A percentile compares a stretch with the other conserved stretches of the same genome.
phyloP scores from a whole-genome alignment of 2,113 vertebrate species.

The Lepus timidus region DNA sequence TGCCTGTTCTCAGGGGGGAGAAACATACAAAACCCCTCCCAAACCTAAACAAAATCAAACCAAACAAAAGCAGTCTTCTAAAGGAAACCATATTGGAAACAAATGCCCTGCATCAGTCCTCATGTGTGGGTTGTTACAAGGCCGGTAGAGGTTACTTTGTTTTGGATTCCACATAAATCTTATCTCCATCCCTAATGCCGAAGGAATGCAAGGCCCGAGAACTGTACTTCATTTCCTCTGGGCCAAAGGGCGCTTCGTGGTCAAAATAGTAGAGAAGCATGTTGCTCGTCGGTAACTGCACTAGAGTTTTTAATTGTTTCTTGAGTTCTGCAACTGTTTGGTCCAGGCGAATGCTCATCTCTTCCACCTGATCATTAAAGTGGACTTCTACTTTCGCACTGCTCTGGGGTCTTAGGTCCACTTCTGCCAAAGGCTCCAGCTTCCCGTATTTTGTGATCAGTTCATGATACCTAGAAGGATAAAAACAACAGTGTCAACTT shows the following conservation, averaged over 20 bases:
- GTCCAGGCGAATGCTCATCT: slow-evolving; percentile 94
- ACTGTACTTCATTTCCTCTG: slow-evolving; percentile 96
- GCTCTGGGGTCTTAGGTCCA: slow-evolving; percentile 95
- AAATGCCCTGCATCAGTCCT: slow-evolving; percentile 85
- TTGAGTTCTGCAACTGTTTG: slow-evolving; percentile 97
- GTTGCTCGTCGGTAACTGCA: slow-evolving; percentile 93
- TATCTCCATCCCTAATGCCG: slow-evolving; percentile 96
- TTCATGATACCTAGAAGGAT: slow-evolving; percentile 91
- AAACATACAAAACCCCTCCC: slow-evolving; percentile 69
- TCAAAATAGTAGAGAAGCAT: slow-evolving; percentile 96
- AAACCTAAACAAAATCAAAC: slow-evolving; percentile 76
- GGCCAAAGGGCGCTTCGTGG: slow-evolving; percentile 93
- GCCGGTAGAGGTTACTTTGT: slow-evolving; percentile 88
- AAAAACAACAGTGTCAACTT: slow-evolving; percentile 32
- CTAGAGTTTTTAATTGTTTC: slow-evolving; percentile 93
- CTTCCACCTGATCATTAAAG: slow-evolving; percentile 93
- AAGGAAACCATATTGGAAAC: slow-evolving; percentile 79
- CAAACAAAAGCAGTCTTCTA: slow-evolving; percentile 77
- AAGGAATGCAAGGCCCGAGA: slow-evolving; percentile 95
- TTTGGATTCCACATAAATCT: slow-evolving; percentile 95
- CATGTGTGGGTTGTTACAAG: slow-evolving; percentile 65
- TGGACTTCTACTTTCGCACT: slow-evolving; percentile 94
- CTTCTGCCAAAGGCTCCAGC: slow-evolving; percentile 95
- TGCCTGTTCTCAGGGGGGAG: slow-evolving; percentile 48
- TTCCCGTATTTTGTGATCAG: slow-evolving; percentile 96